These are phyloP conservation scores for Unio delphinus DNA, from an alignment of 2,888 invertebrate genomes.

Conservation along the genomic window DNA sequence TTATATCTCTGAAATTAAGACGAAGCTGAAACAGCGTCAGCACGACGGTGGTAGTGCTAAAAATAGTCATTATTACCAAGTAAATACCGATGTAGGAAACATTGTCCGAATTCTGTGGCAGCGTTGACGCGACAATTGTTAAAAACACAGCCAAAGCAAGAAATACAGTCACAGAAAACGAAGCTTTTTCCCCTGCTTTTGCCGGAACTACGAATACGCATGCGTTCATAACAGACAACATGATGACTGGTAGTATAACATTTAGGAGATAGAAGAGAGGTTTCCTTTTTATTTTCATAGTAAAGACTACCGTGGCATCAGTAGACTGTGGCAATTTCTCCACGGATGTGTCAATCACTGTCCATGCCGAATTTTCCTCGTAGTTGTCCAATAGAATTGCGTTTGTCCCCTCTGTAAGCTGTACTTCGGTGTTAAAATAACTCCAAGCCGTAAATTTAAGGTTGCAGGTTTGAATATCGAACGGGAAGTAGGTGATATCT, in stretches of 20 bases:
- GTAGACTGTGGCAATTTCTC: conserved; percentile 15
- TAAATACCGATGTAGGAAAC: conserved; percentile 31
- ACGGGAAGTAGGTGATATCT: conserved; percentile 35
- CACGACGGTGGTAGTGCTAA: conserved; percentile 29
- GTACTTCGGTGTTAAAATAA: conserved; percentile 17
- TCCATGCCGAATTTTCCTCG: conserved; percentile 33
- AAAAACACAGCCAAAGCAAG: conserved; percentile 42
- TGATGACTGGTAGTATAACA: conserved; percentile 33
- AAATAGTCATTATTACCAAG: conserved; percentile 27
- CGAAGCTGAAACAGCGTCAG: conserved; percentile 29
- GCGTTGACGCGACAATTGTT: conserved; percentile 37
- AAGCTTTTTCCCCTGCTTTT: conserved; percentile 36
- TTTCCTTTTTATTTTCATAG: conserved; percentile 33
- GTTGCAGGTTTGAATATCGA: conserved; percentile 33
- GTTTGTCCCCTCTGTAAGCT: conserved; percentile 11
- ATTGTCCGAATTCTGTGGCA: conserved; percentile 34
- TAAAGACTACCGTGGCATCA: conserved; percentile 27
- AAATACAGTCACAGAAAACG: conserved; percentile 37
- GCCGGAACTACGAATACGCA: conserved; percentile 40
- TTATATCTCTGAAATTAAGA: conserved; percentile 19
- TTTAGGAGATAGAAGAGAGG: conserved; percentile 36
- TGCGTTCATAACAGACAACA: conserved; percentile 32
- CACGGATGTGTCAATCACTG: conserved; percentile 13
- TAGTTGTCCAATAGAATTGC: conserved; percentile 24
- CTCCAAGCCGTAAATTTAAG: conserved; percentile 38